A percentile compares a stretch with the other conserved stretches of the same genome.
Conservation (phyloP, 2,797 vertebrate genomes). For the Onychomys arenicola region DNA sequence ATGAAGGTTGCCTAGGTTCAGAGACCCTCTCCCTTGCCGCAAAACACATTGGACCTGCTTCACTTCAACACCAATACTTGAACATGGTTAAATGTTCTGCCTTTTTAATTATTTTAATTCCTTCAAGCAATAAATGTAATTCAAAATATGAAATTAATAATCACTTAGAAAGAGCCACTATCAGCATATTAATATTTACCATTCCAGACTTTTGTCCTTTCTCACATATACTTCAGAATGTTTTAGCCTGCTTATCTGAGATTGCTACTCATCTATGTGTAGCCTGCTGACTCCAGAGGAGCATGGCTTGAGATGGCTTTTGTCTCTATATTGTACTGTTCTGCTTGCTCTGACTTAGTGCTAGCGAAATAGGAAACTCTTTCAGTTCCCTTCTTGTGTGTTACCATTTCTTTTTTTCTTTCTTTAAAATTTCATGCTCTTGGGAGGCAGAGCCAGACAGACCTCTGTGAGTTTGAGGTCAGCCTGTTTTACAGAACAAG, state of each 20-base stretch:
- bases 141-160: conserved; percentile 7
- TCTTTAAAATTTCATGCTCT: background rate
- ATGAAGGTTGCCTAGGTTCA: background rate
- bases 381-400: background rate
- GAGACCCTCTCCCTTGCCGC: background rate
- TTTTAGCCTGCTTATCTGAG: background rate
- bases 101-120: background rate
- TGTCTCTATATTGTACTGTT: background rate
- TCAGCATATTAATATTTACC: background rate
- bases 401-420: background rate
- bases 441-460: no score
- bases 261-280: background rate
- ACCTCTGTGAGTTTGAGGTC: no score
- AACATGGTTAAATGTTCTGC: background rate
- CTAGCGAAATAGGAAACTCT: background rate
- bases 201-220: background rate
- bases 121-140: background rate
- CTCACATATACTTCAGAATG: background rate
- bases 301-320: background rate
- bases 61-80: conserved; percentile 8
- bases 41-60: background rate
- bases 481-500: no score
- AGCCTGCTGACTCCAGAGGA: background rate
- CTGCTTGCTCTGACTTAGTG: background rate
- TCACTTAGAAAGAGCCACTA: background rate